Evolutionary conservation across 1,140 invertebrate genomes (phyloP).

Genomic region (Steinernema khuongi): DNA sequence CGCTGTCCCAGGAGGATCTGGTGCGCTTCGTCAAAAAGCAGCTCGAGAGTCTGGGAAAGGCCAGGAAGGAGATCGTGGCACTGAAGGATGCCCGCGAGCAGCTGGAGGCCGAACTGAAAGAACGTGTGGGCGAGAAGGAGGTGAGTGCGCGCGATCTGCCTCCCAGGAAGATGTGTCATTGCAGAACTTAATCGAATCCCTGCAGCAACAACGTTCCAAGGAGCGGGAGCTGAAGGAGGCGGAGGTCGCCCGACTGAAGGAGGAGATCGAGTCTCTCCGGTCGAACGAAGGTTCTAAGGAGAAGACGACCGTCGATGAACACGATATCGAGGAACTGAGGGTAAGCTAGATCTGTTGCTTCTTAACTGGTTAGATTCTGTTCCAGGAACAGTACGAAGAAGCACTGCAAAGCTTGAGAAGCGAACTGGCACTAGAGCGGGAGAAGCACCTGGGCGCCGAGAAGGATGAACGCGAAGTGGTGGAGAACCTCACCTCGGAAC

Average conservation of each 20-base stretch:
- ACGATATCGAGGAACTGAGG: not conserved
- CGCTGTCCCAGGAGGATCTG: conserved; percentile 33
- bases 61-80: not conserved
- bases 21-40: conserved; percentile 41
- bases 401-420: not conserved
- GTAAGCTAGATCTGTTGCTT: not conserved
- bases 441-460: not conserved
- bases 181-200: not conserved
- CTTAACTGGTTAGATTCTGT: not conserved
- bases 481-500: not conserved
- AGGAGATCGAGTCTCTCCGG: not conserved
- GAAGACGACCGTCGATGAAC: not conserved
- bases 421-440: not conserved
- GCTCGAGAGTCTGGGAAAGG: conserved; percentile 17
- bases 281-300: not conserved
- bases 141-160: not conserved
- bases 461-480: not conserved
- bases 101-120: not conserved
- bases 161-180: not conserved
- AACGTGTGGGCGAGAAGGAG: not conserved
- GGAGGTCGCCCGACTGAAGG: not conserved
- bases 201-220: not conserved
- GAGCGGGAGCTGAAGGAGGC: not conserved
- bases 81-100: not conserved
- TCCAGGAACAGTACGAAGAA: not conserved